Percentiles rank a stretch among this genome's conserved stretches.
These are phyloP conservation scores for Ectemnius lituratus DNA, from an alignment of 2,888 invertebrate genomes.

Conservation along the genomic window DNA sequence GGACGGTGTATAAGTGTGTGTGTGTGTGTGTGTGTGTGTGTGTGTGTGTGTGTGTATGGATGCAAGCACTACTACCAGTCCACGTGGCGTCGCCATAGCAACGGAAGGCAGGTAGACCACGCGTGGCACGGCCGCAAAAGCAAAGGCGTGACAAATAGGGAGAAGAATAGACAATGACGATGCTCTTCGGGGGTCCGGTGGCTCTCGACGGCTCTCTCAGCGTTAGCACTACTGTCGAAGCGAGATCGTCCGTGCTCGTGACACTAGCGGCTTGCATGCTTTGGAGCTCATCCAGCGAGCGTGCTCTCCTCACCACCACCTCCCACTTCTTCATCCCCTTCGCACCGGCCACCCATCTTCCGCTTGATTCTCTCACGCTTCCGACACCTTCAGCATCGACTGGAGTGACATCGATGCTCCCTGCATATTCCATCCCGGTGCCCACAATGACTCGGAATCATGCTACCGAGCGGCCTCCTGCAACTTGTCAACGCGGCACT, in stretches of 20 bases:
- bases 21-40: constrained; percentile 33
- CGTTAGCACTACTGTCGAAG: constrained; percentile 37
- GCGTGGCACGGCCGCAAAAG: constrained; percentile 55
- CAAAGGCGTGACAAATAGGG: constrained; percentile 72
- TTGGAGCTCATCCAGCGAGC: constrained; percentile 45
- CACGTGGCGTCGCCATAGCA: constrained; percentile 65
- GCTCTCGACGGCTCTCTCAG: constrained; percentile 50
- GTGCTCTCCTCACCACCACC: constrained; percentile 14
- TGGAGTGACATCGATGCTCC: too few relatives aligned
- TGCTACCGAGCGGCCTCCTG: too few relatives aligned
- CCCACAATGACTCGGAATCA: too few relatives aligned
- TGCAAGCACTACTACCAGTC: constrained; percentile 9
- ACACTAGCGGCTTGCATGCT: constrained; percentile 47
- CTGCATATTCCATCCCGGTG: too few relatives aligned
- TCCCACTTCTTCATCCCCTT: not conserved
- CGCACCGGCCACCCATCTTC: not conserved
- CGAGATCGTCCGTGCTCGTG: constrained; percentile 51
- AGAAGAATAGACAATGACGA: constrained; percentile 72
- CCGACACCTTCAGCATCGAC: not conserved
- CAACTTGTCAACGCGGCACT: too few relatives aligned
- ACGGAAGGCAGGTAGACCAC: constrained; percentile 53
- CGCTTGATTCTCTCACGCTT: not conserved
- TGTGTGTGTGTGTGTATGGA: constrained; percentile 20
- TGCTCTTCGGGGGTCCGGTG: constrained; percentile 44
- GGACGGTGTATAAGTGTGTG: not conserved